Percentiles rank a stretch among this genome's conserved stretches.
Evolutionary conservation across 2,888 invertebrate genomes (phyloP).

Genomic region (Polymixis lichenea): DNA sequence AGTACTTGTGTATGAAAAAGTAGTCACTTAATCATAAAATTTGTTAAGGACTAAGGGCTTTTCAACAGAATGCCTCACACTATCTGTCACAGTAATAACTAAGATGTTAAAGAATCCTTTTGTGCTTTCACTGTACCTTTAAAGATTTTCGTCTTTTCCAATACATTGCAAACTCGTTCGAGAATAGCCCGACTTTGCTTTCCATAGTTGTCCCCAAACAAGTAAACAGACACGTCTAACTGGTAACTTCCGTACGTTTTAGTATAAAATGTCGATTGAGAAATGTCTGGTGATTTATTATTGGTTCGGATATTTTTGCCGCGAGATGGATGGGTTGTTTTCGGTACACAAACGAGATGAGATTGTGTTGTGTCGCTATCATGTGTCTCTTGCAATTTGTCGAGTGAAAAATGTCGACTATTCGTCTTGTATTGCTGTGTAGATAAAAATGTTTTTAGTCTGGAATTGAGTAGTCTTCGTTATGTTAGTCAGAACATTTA

Average conservation of each 20-base stretch:
- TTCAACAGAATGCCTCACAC: too few relatives aligned
- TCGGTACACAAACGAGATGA: conserved; percentile 67
- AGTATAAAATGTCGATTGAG: conserved; percentile 81
- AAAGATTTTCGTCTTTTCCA: conserved; percentile 17
- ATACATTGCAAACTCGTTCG: conserved; percentile 38
- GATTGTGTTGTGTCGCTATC: conserved; percentile 62
- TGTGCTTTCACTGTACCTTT: neutral
- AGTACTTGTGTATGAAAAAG: too few relatives aligned
- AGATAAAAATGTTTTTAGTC: conserved; percentile 27
- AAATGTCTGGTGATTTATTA: conserved; percentile 80
- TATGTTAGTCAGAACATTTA: conserved; percentile 9
- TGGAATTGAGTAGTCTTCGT: neutral
- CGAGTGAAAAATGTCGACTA: conserved; percentile 46
- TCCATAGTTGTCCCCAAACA: conserved; percentile 59
- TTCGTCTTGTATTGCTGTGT: conserved; percentile 41
- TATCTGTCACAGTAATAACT: too few relatives aligned
- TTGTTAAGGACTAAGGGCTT: too few relatives aligned
- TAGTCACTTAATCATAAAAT: too few relatives aligned
- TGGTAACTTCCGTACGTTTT: conserved; percentile 78
- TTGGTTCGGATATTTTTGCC: conserved; percentile 74
- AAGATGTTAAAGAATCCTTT: neutral
- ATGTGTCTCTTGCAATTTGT: conserved; percentile 52
- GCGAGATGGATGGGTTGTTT: conserved; percentile 77
- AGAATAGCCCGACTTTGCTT: conserved; percentile 54
- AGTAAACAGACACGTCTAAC: conserved; percentile 74